These are phyloP conservation scores for Chrosomus eos DNA, from an alignment of 2,797 vertebrate genomes.

Conservation along the genomic window DNA sequence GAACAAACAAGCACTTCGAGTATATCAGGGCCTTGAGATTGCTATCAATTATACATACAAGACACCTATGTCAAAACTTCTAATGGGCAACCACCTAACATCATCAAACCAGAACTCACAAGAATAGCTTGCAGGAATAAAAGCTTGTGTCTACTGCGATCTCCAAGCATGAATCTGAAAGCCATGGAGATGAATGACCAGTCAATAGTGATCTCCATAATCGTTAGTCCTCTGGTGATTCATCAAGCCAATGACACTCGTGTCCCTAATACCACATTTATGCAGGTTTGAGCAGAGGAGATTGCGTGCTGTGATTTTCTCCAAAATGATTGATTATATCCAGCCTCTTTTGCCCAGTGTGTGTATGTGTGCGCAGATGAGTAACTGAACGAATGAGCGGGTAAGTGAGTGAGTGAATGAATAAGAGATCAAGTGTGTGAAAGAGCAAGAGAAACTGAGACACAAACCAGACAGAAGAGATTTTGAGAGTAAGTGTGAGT, in stretches of 20 bases:
- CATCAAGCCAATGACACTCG: slow-evolving; percentile 89
- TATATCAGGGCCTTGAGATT: too few species aligned
- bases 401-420: slow-evolving; percentile 26
- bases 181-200: slow-evolving; percentile 89
- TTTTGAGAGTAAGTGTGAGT: slow-evolving; percentile 63
- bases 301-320: slow-evolving; percentile 74
- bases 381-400: slow-evolving; percentile 23
- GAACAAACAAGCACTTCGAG: too few species aligned
- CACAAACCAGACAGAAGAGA: slow-evolving; percentile 7
- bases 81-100: not conserved
- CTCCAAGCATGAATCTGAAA: slow-evolving; percentile 80
- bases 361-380: slow-evolving; percentile 21
- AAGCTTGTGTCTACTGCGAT: slow-evolving; percentile 62
- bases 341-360: slow-evolving; percentile 70
- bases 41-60: not conserved
- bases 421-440: slow-evolving; percentile 25
- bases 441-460: slow-evolving; percentile 26
- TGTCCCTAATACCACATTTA: slow-evolving; percentile 87
- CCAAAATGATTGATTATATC: slow-evolving; percentile 84
- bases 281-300: slow-evolving; percentile 80
- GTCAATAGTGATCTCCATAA: slow-evolving; percentile 91
- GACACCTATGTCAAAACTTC: not conserved
- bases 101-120: not conserved
- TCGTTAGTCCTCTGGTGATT: slow-evolving; percentile 86
- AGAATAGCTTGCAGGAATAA: slow-evolving; percentile 31